Evolutionary conservation across 2,797 vertebrate species (phyloP).

Genomic region (Melanotaenia boesemani): DNA sequence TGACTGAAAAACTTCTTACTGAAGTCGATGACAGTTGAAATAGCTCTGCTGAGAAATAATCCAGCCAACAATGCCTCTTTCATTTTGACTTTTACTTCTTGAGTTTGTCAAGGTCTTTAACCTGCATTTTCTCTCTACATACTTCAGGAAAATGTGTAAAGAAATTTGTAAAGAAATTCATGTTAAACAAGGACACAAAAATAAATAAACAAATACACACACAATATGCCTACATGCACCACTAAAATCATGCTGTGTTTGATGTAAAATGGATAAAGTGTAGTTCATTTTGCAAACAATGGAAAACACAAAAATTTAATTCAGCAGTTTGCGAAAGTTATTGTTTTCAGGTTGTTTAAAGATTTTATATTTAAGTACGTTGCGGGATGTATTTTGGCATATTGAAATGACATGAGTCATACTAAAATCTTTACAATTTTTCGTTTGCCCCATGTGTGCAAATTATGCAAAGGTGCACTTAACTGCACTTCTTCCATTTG

Average conservation of each 20-base stretch:
- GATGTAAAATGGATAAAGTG: neutral
- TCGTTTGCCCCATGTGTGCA: neutral
- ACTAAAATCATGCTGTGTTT: neutral
- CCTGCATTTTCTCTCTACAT: neutral
- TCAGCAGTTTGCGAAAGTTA: neutral
- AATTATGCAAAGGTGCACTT: neutral
- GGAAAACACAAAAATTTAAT: neutral
- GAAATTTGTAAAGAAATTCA: neutral
- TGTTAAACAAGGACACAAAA: neutral
- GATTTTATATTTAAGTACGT: neutral
- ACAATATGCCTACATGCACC: neutral
- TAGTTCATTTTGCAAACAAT: neutral
- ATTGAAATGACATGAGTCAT: neutral
- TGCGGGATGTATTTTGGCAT: neutral
- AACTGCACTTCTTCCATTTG: neutral
- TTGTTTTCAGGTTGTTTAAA: neutral
- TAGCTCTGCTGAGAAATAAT: conserved; percentile 64
- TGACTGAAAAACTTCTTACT: conserved; percentile 81
- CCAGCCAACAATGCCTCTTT: conserved; percentile 47
- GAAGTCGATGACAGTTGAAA: conserved; percentile 82
- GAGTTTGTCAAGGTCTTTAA: neutral
- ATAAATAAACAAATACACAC: neutral
- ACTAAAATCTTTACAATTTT: neutral
- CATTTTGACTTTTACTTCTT: conserved; percentile 39
- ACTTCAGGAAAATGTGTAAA: neutral